Conservation (phyloP, 2,113 vertebrate species). For the Catagonus wagneri region DNA sequence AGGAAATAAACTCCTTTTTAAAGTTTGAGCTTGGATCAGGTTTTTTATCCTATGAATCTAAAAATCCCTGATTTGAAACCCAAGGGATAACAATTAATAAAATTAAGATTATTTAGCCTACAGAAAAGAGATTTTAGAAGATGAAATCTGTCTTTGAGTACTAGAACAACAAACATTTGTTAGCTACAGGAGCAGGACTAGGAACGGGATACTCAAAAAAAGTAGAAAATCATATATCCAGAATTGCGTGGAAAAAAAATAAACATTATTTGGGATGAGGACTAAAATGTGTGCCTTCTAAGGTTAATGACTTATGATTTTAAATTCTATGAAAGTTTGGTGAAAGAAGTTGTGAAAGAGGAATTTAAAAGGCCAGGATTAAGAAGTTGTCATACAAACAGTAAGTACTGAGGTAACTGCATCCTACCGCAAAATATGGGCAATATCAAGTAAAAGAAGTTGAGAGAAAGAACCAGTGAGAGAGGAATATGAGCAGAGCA, state of each 20-base stretch:
- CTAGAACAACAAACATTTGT: not conserved
- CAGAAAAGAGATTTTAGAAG: not conserved
- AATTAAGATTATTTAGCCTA: not conserved
- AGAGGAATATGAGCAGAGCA: not conserved
- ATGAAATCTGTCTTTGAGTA: not conserved
- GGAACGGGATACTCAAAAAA: not conserved
- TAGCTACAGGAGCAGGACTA: not conserved
- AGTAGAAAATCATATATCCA: not conserved
- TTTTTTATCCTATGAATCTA: not conserved
- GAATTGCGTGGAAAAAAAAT: not conserved
- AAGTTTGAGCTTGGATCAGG: not conserved
- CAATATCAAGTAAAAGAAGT: not conserved
- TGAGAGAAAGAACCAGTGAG: not conserved
- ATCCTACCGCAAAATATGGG: not conserved
- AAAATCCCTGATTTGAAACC: not conserved
- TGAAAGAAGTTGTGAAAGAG: not conserved
- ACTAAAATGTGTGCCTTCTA: not conserved
- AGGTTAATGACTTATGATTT: not conserved
- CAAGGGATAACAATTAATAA: not conserved
- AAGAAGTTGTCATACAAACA: not conserved
- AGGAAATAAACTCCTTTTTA: not conserved
- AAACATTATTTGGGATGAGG: not conserved
- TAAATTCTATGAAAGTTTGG: not conserved
- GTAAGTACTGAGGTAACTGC: not conserved
- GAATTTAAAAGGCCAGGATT: not conserved